A percentile compares a stretch with the other conserved stretches of the same genome.
Conservation (phyloP, 2,797 vertebrate species). For the Bradypodion pumilum region DNA sequence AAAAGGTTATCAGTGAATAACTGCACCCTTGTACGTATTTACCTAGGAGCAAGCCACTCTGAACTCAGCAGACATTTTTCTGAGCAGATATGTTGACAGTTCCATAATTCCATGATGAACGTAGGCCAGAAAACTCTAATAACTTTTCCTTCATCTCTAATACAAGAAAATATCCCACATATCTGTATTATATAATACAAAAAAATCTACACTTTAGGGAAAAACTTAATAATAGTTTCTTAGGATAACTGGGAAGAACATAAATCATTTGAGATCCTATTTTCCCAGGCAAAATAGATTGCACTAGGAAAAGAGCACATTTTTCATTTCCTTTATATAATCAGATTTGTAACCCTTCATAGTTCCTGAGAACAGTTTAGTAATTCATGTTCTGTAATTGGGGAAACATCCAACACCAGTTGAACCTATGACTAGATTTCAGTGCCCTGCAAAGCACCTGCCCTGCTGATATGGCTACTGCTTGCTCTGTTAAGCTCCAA, state of each 20-base stretch:
- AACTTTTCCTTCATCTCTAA: slow-evolving; percentile 26
- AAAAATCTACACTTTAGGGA: background rate
- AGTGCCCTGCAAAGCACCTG: background rate
- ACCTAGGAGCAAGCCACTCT: background rate
- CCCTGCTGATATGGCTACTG: background rate
- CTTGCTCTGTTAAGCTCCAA: background rate
- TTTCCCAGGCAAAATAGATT: background rate
- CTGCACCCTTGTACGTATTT: too few relatives aligned
- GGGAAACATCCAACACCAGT: background rate
- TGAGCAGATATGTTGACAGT: background rate
- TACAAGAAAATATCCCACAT: background rate
- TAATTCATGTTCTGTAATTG: background rate
- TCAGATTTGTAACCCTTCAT: background rate
- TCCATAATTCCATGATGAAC: background rate
- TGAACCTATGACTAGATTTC: background rate
- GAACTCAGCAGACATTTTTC: background rate
- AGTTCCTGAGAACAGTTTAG: background rate
- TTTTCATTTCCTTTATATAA: background rate
- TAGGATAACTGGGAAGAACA: background rate
- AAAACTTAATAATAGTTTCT: background rate
- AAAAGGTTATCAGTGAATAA: background rate
- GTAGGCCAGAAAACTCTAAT: background rate
- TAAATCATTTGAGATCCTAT: background rate
- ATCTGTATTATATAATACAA: background rate
- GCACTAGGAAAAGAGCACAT: background rate